A percentile compares a stretch with the other conserved stretches of the same genome.
phyloP scores from a whole-genome alignment of 2,888 invertebrate genomes.

The Abrostola triplasia region DNA sequence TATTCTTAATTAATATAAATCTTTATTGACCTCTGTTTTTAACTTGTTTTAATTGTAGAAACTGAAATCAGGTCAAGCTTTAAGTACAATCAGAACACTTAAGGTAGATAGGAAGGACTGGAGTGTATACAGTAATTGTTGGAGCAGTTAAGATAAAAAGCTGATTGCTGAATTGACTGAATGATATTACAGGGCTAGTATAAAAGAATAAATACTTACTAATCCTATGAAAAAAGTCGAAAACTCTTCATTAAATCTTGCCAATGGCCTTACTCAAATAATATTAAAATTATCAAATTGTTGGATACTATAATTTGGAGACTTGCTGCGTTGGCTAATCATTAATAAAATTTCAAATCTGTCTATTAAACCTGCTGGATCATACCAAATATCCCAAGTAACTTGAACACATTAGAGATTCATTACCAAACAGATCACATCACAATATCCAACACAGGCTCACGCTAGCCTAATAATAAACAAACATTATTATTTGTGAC shows the following conservation, averaged over 20 bases:
- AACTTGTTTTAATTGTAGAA: too few relatives aligned
- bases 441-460: slow-evolving; percentile 5
- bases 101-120: slow-evolving; percentile 2
- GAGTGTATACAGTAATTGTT: slow-evolving; percentile 24
- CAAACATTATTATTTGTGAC: slow-evolving; percentile 14
- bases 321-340: slow-evolving; percentile 1
- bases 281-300: slow-evolving; percentile 22
- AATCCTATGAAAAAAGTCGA: slow-evolving; percentile 23
- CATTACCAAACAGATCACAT: slow-evolving; percentile 18
- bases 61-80: slow-evolving; percentile 1
- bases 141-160: slow-evolving; percentile 13
- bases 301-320: slow-evolving; percentile 27
- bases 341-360: not conserved
- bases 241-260: slow-evolving; percentile 20
- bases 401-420: slow-evolving; percentile 13
- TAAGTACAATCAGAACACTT: slow-evolving; percentile 9
- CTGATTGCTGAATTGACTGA: slow-evolving; percentile 7
- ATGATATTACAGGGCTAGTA: slow-evolving; percentile 40
- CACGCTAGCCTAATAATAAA: slow-evolving; percentile 9
- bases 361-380: slow-evolving; percentile 19
- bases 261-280: slow-evolving; percentile 25
- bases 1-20: too few relatives aligned
- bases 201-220: slow-evolving; percentile 48
- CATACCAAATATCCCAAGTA: slow-evolving; percentile 6
- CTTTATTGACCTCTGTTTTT: too few relatives aligned